Conservation (phyloP, 2,888 invertebrate genomes). For the Ectemnius cavifrons region DNA sequence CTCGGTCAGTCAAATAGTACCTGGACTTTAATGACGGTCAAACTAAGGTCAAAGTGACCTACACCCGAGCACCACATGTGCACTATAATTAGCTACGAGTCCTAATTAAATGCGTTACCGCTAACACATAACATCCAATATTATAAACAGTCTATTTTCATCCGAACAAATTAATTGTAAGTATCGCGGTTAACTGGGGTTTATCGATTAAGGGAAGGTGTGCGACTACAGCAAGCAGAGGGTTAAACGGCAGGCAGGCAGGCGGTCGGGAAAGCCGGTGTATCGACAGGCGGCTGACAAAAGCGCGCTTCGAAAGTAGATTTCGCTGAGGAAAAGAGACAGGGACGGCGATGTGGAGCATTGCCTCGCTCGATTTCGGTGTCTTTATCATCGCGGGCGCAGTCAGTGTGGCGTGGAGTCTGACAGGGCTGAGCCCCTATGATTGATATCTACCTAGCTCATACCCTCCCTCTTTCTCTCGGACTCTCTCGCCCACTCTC, state of each 20-base stretch:
- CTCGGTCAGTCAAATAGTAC: too few relatives aligned
- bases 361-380: constrained; percentile 60
- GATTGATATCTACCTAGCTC: constrained; percentile 64
- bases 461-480: constrained; percentile 34
- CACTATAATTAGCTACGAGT: too few relatives aligned
- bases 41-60: too few relatives aligned
- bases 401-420: constrained; percentile 50
- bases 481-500: not conserved
- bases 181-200: too few relatives aligned
- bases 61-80: too few relatives aligned
- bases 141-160: not conserved
- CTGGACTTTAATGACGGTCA: too few relatives aligned
- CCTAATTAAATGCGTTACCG: too few relatives aligned
- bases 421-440: constrained; percentile 66
- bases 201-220: too few relatives aligned
- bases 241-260: not conserved
- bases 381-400: constrained; percentile 59
- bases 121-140: too few relatives aligned
- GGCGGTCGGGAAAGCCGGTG: constrained; percentile 8
- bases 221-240: too few relatives aligned
- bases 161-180: constrained; percentile 37
- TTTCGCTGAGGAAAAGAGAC: not conserved
- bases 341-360: constrained; percentile 7
- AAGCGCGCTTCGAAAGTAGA: not conserved
- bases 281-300: constrained; percentile 4